A percentile compares a stretch with the other conserved stretches of the same genome.
phyloP scores from a whole-genome alignment of 2,888 invertebrate genomes.

The Pharmacophagus antenor region DNA sequence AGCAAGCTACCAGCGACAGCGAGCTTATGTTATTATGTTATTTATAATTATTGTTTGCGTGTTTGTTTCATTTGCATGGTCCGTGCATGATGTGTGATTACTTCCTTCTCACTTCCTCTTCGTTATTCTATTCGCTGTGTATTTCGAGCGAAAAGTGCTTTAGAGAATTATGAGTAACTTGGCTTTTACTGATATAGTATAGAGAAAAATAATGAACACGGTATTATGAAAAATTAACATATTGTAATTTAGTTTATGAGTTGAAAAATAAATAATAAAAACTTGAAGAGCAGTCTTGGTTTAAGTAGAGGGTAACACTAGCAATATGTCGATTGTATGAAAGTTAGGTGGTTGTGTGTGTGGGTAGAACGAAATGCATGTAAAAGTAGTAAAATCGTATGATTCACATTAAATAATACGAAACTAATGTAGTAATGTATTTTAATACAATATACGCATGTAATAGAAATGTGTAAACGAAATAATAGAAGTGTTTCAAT shows the following conservation, averaged over 20 bases:
- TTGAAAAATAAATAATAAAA: constrained; percentile 35
- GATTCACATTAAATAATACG: constrained; percentile 39
- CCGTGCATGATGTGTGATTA: constrained; percentile 72
- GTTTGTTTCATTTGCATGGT: constrained; percentile 78
- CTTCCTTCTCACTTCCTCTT: constrained; percentile 60
- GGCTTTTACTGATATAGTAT: constrained; percentile 33
- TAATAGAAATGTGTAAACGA: constrained; percentile 32
- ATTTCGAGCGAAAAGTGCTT: constrained; percentile 44
- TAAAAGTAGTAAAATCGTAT: constrained; percentile 52
- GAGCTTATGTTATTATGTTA: constrained; percentile 75
- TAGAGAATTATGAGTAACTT: constrained; percentile 30
- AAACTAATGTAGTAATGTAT: constrained; percentile 42
- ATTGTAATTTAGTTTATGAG: constrained; percentile 14
- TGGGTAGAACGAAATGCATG: constrained; percentile 65
- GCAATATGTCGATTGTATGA: constrained; percentile 53
- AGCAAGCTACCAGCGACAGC: constrained; percentile 69
- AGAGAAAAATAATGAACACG: constrained; percentile 10
- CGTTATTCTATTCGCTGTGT: constrained; percentile 53
- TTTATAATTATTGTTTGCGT: constrained; percentile 72
- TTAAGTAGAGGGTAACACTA: constrained; percentile 52
- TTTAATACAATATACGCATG: constrained; percentile 50
- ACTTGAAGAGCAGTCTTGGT: constrained; percentile 44
- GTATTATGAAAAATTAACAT: constrained; percentile 33
- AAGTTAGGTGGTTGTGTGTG: constrained; percentile 64
- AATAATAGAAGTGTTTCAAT: constrained; percentile 5